A percentile compares a stretch with the other conserved stretches of the same genome.
Evolutionary conservation across 1,140 invertebrate genomes (phyloP).

Genomic region (Tribolium castaneum): DNA sequence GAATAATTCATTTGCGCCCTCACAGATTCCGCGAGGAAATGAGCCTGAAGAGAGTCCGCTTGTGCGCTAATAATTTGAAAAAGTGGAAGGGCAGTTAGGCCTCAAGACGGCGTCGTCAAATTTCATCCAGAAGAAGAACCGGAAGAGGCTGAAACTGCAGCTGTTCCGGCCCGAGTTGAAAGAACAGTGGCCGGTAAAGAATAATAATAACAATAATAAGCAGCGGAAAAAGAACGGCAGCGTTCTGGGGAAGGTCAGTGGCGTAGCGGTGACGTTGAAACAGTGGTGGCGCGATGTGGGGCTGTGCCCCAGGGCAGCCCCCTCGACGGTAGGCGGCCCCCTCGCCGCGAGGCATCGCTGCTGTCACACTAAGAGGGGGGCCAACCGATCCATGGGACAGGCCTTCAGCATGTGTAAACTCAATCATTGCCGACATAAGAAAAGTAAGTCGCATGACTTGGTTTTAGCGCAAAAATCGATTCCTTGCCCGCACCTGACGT

Average conservation of each 20-base stretch:
- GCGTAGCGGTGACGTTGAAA: constrained; percentile 63
- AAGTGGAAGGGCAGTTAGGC: not conserved
- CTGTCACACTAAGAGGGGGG: constrained; percentile 47
- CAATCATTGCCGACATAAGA: constrained; percentile 62
- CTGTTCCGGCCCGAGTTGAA: constrained; percentile 17
- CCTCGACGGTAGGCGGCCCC: constrained; percentile 52
- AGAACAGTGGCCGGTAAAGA: not conserved
- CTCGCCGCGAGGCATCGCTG: constrained; percentile 46
- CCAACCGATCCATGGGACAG: constrained; percentile 62
- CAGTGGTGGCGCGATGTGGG: constrained; percentile 65
- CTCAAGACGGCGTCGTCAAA: constrained; percentile 38
- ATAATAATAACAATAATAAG: not conserved
- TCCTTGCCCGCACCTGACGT: not conserved
- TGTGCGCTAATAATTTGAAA: not conserved
- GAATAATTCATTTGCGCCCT: constrained; percentile 19
- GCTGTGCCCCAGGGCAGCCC: constrained; percentile 61
- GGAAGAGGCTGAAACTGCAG: constrained; percentile 35
- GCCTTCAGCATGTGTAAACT: constrained; percentile 64
- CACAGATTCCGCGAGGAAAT: not conserved
- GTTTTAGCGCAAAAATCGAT: not conserved
- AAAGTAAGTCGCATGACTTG: constrained; percentile 59
- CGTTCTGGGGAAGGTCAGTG: constrained; percentile 59
- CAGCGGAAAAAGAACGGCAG: constrained; percentile 38
- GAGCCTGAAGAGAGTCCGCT: not conserved
- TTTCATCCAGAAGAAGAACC: constrained; percentile 36